Conservation (phyloP, 2,888 invertebrate genomes). For the Calliopum simillimum region DNA sequence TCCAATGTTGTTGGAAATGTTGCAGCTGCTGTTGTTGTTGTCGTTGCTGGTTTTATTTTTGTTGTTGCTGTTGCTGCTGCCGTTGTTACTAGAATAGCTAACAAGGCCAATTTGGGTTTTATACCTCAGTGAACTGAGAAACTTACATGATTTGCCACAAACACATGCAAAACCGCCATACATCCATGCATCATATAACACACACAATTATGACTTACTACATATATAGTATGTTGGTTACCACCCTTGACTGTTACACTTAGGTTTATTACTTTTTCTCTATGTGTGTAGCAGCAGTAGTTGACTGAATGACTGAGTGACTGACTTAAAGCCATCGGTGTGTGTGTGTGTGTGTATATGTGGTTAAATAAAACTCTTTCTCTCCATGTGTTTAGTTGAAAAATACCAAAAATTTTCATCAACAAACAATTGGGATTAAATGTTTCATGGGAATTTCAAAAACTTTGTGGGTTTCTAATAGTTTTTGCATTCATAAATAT, state of each 20-base stretch:
- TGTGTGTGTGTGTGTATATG: no score
- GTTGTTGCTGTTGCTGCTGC: not conserved
- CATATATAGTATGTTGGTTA: no score
- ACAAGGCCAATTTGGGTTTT: conserved; percentile 25
- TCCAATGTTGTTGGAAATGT: not conserved
- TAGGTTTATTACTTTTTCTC: conserved; percentile 7
- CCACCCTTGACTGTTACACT: not conserved
- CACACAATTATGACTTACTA: conserved; percentile 5
- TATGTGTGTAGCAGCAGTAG: no score
- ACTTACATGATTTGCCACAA: not conserved
- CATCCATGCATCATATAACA: conserved; percentile 17
- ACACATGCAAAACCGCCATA: conserved; percentile 11
- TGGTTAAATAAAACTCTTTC: no score
- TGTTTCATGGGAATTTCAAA: no score
- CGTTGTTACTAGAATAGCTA: not conserved
- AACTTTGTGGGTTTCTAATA: no score
- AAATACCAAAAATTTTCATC: no score
- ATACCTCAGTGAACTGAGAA: not conserved
- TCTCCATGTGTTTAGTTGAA: no score
- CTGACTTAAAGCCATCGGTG: no score
- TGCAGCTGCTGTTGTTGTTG: not conserved
- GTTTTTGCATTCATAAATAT: no score
- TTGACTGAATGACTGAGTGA: no score
- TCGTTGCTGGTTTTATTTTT: not conserved
- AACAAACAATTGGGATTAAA: no score